Evolutionary conservation across 2,113 vertebrate species (phyloP).

Genomic region (Cyprinodon brontotheroides): DNA sequence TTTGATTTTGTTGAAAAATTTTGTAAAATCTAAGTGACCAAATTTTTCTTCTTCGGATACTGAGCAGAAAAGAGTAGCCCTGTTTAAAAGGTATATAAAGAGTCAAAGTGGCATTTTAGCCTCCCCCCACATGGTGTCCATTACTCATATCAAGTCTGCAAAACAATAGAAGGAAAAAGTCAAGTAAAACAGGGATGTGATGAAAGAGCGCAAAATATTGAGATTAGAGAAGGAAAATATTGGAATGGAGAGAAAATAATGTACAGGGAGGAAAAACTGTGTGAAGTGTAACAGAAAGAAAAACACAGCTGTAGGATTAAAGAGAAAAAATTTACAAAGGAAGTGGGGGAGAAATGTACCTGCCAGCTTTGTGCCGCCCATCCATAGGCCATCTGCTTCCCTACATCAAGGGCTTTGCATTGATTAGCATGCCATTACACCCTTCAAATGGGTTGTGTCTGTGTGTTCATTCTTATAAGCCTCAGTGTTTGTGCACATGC

Average conservation of each 20-base stretch:
- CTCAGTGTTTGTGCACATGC: conserved; percentile 41
- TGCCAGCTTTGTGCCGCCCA: conserved; percentile 60
- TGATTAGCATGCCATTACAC: conserved; percentile 75
- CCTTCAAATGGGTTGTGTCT: conserved; percentile 46
- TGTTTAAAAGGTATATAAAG: conserved; percentile 43
- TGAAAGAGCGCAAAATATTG: conserved; percentile 68
- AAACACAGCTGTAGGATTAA: conserved; percentile 24
- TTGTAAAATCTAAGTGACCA: neutral
- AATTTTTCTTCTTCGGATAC: conserved; percentile 21
- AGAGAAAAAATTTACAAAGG: conserved; percentile 22
- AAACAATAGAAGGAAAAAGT: conserved; percentile 41
- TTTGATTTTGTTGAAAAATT: neutral
- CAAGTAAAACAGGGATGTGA: conserved; percentile 61
- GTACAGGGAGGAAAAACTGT: conserved; percentile 22
- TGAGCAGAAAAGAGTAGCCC: conserved; percentile 21
- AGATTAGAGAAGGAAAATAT: conserved; percentile 57
- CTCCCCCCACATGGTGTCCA: conserved; percentile 46
- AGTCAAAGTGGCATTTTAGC: conserved; percentile 43
- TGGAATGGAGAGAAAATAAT: conserved; percentile 46
- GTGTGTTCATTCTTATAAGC: conserved; percentile 45
- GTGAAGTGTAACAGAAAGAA: conserved; percentile 13
- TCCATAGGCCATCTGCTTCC: conserved; percentile 72
- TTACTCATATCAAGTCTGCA: conserved; percentile 61
- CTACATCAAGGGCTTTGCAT: conserved; percentile 71
- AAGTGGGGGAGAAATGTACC: conserved; percentile 49